These are phyloP conservation scores for Vireo altiloquus DNA, from an alignment of 2,113 vertebrate species.

Conservation along the genomic window DNA sequence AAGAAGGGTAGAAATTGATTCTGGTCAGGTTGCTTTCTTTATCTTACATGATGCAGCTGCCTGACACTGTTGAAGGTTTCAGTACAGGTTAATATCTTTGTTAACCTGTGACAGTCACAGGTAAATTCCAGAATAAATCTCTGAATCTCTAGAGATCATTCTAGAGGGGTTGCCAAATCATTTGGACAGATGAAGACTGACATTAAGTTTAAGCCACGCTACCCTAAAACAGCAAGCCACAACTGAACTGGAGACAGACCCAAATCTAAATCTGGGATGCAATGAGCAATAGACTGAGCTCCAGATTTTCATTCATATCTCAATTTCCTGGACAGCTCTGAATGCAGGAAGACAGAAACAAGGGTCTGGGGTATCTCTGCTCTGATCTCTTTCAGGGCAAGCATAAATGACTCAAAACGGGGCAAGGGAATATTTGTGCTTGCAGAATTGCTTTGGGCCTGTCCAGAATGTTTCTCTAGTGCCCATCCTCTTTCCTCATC, in stretches of 20 bases:
- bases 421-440: background rate
- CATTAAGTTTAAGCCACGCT: background rate
- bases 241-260: background rate
- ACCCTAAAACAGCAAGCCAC: background rate
- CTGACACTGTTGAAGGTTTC: background rate
- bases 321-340: background rate
- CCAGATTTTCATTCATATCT: background rate
- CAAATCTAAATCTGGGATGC: background rate
- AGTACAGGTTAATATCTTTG: background rate
- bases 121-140: background rate
- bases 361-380: too few species aligned
- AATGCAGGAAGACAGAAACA: background rate
- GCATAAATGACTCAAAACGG: accelerated
- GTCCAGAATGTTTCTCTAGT: background rate
- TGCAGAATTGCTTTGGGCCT: background rate
- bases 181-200: background rate
- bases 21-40: background rate
- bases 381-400: background rate
- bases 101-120: background rate
- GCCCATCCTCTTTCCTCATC: background rate
- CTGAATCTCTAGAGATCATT: background rate
- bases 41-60: background rate
- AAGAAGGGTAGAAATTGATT: background rate
- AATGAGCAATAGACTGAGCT: background rate
- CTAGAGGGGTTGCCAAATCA: background rate